Base-by-base conservation (phyloP, 2,888 invertebrate genomes). In the Uloborus plumipes region DNA sequence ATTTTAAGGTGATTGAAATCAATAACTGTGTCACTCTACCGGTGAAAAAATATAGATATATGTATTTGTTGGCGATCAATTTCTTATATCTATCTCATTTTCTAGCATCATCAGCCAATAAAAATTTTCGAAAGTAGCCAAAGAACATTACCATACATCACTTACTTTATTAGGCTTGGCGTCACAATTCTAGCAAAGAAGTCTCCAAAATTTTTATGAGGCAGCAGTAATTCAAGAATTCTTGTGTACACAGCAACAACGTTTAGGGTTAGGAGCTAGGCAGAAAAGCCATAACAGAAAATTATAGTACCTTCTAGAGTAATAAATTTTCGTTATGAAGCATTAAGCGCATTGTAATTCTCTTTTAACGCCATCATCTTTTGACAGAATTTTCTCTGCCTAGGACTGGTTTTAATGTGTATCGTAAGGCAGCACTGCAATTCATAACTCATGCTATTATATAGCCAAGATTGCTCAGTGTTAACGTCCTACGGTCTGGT, bases 251-350 rank as follows among this genome's bases (percentile, higher is more conserved):
- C 77, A 74, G 65, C 77, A 78, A 70, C 77, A 71, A 78, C 77
- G 77, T 78, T 78, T 78, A 78, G 58, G 77, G 77, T 78, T 78
- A 78, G 71, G 65, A 78, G 77, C 71, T 71, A 64, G 64, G 71
- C 70, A 59, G 77, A 71, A 76, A 78, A 65, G 77, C 71, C 70
- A 71, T 78, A 78, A 78, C 66, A 64, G 77, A 78, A 78, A 78
- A 70, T 78, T 78, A 78, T 78, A 71, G 77, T 78, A 70, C 77
- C 77, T 65, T 39, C 64, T 39, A 78, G 77, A 55, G 77, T 64
- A 70, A 78, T 78, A 78, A 78, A 78, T 78, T 78, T 78, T 71
- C 77, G 77, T 78, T 78, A 78, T 78, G 77, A 78, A 78, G 77
- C 77, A 78, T 78, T 78, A 78, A 78, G 77, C 70, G 77, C 62